Evolutionary conservation across 2,888 invertebrate species (phyloP).

Genomic region (Zygothrica quintamaculata): DNA sequence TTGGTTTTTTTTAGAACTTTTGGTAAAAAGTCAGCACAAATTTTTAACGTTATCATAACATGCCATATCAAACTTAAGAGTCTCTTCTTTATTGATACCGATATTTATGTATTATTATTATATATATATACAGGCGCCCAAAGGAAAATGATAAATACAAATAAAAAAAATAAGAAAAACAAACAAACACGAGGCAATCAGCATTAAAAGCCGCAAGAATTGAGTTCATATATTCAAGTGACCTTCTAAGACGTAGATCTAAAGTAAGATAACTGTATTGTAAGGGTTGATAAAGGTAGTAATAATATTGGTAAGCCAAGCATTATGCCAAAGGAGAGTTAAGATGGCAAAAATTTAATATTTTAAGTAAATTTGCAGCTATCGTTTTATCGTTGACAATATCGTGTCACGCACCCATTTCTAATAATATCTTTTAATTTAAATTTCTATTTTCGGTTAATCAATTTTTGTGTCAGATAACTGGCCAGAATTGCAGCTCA

Average conservation of each 20-base stretch:
- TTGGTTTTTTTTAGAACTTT: constrained; percentile 19
- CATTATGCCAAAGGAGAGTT: too few relatives aligned
- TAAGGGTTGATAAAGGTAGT: too few relatives aligned
- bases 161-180: constrained; percentile 6
- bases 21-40: neutral
- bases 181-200: neutral
- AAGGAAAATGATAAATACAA: constrained; percentile 6
- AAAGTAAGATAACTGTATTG: too few relatives aligned
- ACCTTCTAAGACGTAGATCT: too few relatives aligned
- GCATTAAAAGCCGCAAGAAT: neutral
- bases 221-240: neutral
- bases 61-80: constrained; percentile 24
- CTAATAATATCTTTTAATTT: neutral
- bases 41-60: constrained; percentile 27
- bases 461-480: too few relatives aligned
- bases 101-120: constrained; percentile 13
- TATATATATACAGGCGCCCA: neutral
- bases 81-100: constrained; percentile 26
- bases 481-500: too few relatives aligned
- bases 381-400: too few relatives aligned
- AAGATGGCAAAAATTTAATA: too few relatives aligned
- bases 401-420: constrained; percentile 17
- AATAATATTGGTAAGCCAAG: too few relatives aligned
- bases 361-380: neutral
- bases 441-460: neutral